Conservation (phyloP, 2,888 invertebrate species). For the Leucoptera coffeella region DNA sequence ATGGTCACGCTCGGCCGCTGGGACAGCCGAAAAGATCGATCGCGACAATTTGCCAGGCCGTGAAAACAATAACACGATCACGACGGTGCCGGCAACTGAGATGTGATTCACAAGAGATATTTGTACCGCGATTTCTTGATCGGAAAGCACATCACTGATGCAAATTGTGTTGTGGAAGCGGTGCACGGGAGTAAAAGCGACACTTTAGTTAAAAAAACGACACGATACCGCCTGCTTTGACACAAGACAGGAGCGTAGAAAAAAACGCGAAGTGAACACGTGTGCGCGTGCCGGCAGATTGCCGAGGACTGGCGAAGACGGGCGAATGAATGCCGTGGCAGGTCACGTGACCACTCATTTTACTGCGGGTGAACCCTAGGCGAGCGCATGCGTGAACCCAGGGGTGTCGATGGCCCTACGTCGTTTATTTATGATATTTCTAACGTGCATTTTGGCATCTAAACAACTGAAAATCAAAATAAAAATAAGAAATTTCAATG, state of each 20-base stretch:
- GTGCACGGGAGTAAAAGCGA: too few species aligned
- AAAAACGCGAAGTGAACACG: slow-evolving; percentile 17
- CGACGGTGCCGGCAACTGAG: slow-evolving; percentile 25
- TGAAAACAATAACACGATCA: slow-evolving; percentile 24
- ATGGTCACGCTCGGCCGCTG: too few species aligned
- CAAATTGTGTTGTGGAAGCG: too few species aligned
- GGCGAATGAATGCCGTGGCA: slow-evolving; percentile 49
- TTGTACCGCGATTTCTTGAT: too few species aligned
- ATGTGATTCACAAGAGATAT: slow-evolving; percentile 29
- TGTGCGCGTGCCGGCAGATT: slow-evolving; percentile 18
- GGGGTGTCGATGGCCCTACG: slow-evolving; percentile 6
- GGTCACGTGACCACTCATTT: slow-evolving; percentile 55
- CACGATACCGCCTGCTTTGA: slow-evolving; percentile 29
- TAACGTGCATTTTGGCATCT: too few species aligned
- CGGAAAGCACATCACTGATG: too few species aligned
- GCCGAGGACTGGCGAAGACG: slow-evolving; percentile 44
- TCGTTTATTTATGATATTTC: slow-evolving; percentile 10
- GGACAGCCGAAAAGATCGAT: slow-evolving; percentile 5
- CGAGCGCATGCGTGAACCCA: slow-evolving; percentile 31
- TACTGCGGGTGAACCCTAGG: slow-evolving; percentile 48
- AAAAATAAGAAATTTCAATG: too few species aligned
- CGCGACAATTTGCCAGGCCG: slow-evolving; percentile 3
- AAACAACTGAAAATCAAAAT: too few species aligned
- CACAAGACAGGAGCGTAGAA: slow-evolving; percentile 27
- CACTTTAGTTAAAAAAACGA: slow-evolving; percentile 16